Evolutionary conservation across 2,888 invertebrate species (phyloP).

Genomic region (Brachynemurus nebulosus): DNA sequence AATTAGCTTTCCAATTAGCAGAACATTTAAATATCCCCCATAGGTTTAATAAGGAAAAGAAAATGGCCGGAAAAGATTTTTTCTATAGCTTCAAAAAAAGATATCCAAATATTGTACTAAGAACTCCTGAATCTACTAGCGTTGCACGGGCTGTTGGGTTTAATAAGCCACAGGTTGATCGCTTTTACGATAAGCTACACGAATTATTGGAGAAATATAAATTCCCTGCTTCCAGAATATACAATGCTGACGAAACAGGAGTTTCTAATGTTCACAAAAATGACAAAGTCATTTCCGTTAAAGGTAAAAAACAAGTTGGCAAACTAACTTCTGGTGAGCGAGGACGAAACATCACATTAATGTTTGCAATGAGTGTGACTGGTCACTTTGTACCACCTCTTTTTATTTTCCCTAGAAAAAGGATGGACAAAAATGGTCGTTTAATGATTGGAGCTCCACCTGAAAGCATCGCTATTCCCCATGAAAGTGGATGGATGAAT

Average conservation of each 20-base stretch:
- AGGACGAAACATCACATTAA: slow-evolving; percentile 19
- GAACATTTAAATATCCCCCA: too few species aligned
- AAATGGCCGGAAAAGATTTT: slow-evolving; percentile 16
- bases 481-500: slow-evolving; percentile 22
- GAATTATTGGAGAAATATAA: slow-evolving; percentile 18
- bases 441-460: slow-evolving; percentile 2
- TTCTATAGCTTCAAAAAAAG: slow-evolving; percentile 13
- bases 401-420: slow-evolving; percentile 13
- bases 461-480: slow-evolving; percentile 4
- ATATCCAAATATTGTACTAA: slow-evolving; percentile 12
- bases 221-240: slow-evolving; percentile 21
- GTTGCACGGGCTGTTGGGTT: slow-evolving; percentile 14
- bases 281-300: slow-evolving; percentile 22
- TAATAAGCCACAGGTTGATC: slow-evolving; percentile 16
- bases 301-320: slow-evolving; percentile 23
- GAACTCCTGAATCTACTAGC: slow-evolving; percentile 9
- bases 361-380: slow-evolving; percentile 7
- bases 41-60: slow-evolving; percentile 14
- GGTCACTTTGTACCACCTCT: not conserved
- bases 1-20: too few species aligned
- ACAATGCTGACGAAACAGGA: slow-evolving; percentile 22
- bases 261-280: slow-evolving; percentile 19
- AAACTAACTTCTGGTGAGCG: slow-evolving; percentile 21
- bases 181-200: slow-evolving; percentile 17
- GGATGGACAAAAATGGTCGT: slow-evolving; percentile 16